These are phyloP conservation scores for Leptura quadrifasciata DNA, from an alignment of 2,888 invertebrate genomes.

Conservation along the genomic window DNA sequence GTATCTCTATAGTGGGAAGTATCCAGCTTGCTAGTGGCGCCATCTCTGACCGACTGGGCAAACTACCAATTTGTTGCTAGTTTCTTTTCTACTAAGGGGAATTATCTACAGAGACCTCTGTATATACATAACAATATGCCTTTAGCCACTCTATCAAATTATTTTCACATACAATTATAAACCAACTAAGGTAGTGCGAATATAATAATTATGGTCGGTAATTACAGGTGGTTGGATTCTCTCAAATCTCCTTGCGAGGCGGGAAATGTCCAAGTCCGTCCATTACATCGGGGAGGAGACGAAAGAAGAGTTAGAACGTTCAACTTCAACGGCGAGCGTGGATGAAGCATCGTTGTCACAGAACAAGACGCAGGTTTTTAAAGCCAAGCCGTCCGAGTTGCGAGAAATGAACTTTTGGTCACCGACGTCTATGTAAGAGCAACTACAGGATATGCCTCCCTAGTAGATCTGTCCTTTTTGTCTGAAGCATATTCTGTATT, in stretches of 20 bases:
- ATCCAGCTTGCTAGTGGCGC: too few species aligned
- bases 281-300: conserved; percentile 79
- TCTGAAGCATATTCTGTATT: neutral
- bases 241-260: conserved; percentile 80
- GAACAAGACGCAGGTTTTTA: conserved; percentile 69
- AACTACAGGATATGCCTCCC: neutral
- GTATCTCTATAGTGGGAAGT: too few species aligned
- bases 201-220: too few species aligned
- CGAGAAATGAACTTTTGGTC: conserved; percentile 92
- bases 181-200: too few species aligned
- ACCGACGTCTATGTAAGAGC: conserved; percentile 86
- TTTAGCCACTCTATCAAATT: too few species aligned
- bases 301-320: conserved; percentile 65
- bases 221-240: conserved; percentile 78
- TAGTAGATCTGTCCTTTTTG: conserved; percentile 33
- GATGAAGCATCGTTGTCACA: conserved; percentile 68
- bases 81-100: too few species aligned
- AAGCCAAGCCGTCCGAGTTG: conserved; percentile 82
- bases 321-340: conserved; percentile 59
- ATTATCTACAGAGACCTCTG: too few species aligned
- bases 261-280: conserved; percentile 78
- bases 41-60: too few species aligned
- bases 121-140: too few species aligned
- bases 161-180: too few species aligned
- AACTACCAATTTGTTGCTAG: too few species aligned